Conservation (phyloP, 2,888 invertebrate species). For the Ornithoptera priamus region DNA sequence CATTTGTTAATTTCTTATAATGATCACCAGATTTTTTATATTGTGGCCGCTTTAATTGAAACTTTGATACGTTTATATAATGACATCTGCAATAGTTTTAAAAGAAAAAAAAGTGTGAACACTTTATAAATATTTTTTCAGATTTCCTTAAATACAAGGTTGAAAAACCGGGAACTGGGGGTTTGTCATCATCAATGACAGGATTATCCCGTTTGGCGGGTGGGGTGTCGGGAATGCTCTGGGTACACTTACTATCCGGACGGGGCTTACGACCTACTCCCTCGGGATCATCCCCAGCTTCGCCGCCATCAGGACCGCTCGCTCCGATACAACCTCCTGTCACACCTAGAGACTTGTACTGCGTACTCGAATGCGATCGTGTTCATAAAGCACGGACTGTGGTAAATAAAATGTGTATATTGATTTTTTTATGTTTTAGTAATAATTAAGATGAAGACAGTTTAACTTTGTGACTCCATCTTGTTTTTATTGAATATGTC, state of each 20-base stretch:
- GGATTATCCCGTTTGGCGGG: constrained; percentile 72
- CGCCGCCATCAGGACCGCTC: constrained; percentile 83
- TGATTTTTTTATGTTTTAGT: too few species aligned
- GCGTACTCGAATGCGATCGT: constrained; percentile 97
- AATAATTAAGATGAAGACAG: too few species aligned
- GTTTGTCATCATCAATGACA: constrained; percentile 80
- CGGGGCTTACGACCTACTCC: constrained; percentile 89
- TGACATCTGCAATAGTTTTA: neutral
- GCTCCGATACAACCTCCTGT: constrained; percentile 69
- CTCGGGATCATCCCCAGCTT: constrained; percentile 84
- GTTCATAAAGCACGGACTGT: constrained; percentile 98
- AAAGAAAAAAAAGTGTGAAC: neutral
- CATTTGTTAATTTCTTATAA: too few species aligned
- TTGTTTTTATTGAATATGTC: too few species aligned
- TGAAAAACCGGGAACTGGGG: constrained; percentile 84
- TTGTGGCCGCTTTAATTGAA: too few species aligned
- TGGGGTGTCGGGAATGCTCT: constrained; percentile 90
- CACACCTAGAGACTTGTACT: constrained; percentile 92
- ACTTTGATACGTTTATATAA: too few species aligned
- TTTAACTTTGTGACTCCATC: too few species aligned
- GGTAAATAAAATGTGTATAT: constrained; percentile 64
- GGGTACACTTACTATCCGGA: constrained; percentile 94
- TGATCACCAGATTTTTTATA: too few species aligned
- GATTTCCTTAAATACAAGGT: constrained; percentile 95
- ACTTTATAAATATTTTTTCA: constrained; percentile 49